Evolutionary conservation across 2,888 invertebrate genomes (phyloP), one percentile per base, ranked within the genome.

Genomic region (Nemapogon koenigi): DNA sequence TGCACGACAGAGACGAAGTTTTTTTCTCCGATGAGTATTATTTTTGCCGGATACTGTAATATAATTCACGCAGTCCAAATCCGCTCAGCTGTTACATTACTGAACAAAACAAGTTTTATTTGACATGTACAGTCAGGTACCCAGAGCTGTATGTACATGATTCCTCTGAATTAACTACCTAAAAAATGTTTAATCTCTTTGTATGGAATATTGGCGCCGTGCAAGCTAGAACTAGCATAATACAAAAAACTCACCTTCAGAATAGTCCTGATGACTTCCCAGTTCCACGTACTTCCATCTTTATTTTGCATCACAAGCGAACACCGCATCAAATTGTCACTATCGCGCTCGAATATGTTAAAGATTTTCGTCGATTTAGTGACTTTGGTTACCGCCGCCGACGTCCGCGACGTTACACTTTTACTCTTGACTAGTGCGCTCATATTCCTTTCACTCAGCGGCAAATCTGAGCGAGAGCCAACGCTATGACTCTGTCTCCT

Each of bases 231-330:
- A 26, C 3, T 26, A 26, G 3, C 3, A 26, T 11, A 13, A 15
- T 11, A 18, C 13, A 17, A 19, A 17, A 4, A 16, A 39, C 27
- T 53, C 71, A 89, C 90, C 83, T 88, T 89, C 17, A 94, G 72
- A 52, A 94, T 84, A 28, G 91, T 87, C 43, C 89, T 83, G 43
- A 97, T 88, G n/a, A 93, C 82, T 51, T 91, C 89, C 96, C 96
- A 97, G 60, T 96, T 90, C 97, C 97, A 97, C 1, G 86, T 83
- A 41, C 85, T 85, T 3, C 89, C 89, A 53, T 94, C 94, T 49
- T 91, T 89, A 41, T 86, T 84, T 39, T 83, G 81, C 50, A 94
- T 79, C 3, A 97, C 94, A 46, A 89, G 85, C 2, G 93, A 90
- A 48, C 94, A 91, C 52, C 88, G 86, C 13, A 96, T 83, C 44